These are phyloP conservation scores for Emmelina monodactyla DNA, from an alignment of 2,888 invertebrate genomes.

Conservation along the genomic window DNA sequence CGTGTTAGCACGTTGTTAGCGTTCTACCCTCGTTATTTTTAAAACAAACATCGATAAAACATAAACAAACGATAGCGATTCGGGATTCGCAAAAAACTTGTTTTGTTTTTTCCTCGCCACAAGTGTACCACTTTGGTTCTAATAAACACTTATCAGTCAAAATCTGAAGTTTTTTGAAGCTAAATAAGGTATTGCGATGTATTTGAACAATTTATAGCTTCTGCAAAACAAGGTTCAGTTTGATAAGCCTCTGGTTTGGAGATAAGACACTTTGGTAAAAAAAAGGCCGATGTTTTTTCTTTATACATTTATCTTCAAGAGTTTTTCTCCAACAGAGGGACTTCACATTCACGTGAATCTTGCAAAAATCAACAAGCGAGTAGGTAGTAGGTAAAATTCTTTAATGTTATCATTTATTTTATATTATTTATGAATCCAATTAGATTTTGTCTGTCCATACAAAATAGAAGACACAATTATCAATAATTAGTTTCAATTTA, in stretches of 20 bases:
- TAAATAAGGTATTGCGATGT: slow-evolving; percentile 58
- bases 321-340: too few relatives aligned
- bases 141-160: slow-evolving; percentile 50
- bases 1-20: slow-evolving; percentile 35
- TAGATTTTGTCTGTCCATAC: too few relatives aligned
- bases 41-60: slow-evolving; percentile 45
- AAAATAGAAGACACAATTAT: too few relatives aligned
- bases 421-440: too few relatives aligned
- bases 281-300: too few relatives aligned
- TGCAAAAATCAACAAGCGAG: too few relatives aligned
- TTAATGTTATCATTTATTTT: too few relatives aligned
- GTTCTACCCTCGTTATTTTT: slow-evolving; percentile 46
- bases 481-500: too few relatives aligned
- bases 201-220: slow-evolving; percentile 59
- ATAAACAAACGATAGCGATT: slow-evolving; percentile 33
- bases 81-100: slow-evolving; percentile 35
- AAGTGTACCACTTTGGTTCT: slow-evolving; percentile 53
- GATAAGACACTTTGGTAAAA: slow-evolving; percentile 46
- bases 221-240: slow-evolving; percentile 43
- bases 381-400: not conserved
- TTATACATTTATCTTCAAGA: too few relatives aligned
- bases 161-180: too few relatives aligned
- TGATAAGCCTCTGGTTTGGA: slow-evolving; percentile 48
- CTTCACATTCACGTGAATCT: too few relatives aligned
- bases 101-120: slow-evolving; percentile 41